These are phyloP conservation scores for Teinopalpus imperialis DNA, from an alignment of 2,888 invertebrate species.

Conservation along the genomic window DNA sequence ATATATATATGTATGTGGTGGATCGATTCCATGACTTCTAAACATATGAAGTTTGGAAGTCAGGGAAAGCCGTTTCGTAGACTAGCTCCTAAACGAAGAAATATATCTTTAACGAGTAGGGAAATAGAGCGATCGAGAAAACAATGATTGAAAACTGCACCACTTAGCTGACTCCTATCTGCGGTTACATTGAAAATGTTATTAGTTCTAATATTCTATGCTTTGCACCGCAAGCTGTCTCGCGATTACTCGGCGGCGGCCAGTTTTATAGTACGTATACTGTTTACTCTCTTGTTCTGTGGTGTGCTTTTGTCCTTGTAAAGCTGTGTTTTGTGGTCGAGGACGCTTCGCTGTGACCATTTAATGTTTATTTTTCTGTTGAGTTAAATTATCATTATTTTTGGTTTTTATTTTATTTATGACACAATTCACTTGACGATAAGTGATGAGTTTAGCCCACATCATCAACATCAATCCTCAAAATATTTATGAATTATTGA, in stretches of 20 bases:
- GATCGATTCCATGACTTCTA: too few relatives aligned
- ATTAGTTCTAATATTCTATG: slow-evolving; percentile 45
- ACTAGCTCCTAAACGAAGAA: too few relatives aligned
- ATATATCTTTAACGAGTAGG: background rate
- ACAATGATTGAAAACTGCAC: slow-evolving; percentile 11
- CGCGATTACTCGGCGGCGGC: slow-evolving; percentile 26
- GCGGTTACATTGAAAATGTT: slow-evolving; percentile 31
- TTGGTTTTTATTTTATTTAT: too few relatives aligned
- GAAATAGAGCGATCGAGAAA: slow-evolving; percentile 1
- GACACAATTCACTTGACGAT: too few relatives aligned
- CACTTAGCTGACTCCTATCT: slow-evolving; percentile 9
- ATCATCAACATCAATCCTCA: too few relatives aligned
- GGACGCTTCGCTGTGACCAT: background rate
- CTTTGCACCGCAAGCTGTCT: slow-evolving; percentile 28
- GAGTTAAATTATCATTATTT: too few relatives aligned
- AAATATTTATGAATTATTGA: too few relatives aligned
- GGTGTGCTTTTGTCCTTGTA: slow-evolving; percentile 15
- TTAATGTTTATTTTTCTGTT: too few relatives aligned
- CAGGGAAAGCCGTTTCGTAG: too few relatives aligned
- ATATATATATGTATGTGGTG: too few relatives aligned
- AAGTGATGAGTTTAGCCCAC: too few relatives aligned
- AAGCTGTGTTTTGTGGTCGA: slow-evolving; percentile 1
- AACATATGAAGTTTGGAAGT: too few relatives aligned
- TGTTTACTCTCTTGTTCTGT: slow-evolving; percentile 1
- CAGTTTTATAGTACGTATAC: slow-evolving; percentile 24